These are phyloP conservation scores for Aurelia sp. DNA, from an alignment of 30 jellyfish, hydroid and myxozoan genomes.

Conservation along the genomic window DNA sequence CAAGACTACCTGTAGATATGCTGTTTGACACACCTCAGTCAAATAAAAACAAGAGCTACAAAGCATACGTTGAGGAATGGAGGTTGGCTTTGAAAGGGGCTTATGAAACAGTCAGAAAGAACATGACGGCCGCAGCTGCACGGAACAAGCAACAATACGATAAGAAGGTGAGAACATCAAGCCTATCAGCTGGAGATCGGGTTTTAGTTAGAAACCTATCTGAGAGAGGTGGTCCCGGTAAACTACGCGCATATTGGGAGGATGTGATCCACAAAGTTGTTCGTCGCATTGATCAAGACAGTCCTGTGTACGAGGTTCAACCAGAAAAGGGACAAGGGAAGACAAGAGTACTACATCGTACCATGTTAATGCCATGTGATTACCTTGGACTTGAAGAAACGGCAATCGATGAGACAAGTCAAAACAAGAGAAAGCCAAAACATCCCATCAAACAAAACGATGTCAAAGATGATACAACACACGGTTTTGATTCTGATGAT, in stretches of 20 bases:
- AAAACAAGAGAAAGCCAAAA: no score
- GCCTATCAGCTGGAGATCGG: conserved; percentile 6
- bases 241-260: no score
- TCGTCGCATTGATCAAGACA: no score
- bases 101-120: not conserved
- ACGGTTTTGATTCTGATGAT: no score
- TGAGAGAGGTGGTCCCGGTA: conserved; percentile 65
- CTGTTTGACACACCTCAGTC: no score
- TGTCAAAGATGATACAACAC: no score
- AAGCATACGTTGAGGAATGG: conserved; percentile 18
- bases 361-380: conserved; percentile 10
- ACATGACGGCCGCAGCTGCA: not conserved
- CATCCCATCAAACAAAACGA: no score
- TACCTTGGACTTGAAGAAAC: no score
- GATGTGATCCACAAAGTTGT: no score
- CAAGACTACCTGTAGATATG: no score
- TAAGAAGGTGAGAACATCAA: not conserved
- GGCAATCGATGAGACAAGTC: no score
- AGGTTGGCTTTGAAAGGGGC: conserved; percentile 18
- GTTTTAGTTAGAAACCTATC: conserved; percentile 34
- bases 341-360: conserved; percentile 12
- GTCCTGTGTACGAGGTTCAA: conserved; percentile 3
- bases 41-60: no score
- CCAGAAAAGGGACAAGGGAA: not conserved
- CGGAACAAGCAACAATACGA: not conserved